Evolutionary conservation across 1,140 invertebrate genomes (phyloP), one percentile per base, ranked within the genome.

Genomic region (Rhynchophorus ferrugineus): DNA sequence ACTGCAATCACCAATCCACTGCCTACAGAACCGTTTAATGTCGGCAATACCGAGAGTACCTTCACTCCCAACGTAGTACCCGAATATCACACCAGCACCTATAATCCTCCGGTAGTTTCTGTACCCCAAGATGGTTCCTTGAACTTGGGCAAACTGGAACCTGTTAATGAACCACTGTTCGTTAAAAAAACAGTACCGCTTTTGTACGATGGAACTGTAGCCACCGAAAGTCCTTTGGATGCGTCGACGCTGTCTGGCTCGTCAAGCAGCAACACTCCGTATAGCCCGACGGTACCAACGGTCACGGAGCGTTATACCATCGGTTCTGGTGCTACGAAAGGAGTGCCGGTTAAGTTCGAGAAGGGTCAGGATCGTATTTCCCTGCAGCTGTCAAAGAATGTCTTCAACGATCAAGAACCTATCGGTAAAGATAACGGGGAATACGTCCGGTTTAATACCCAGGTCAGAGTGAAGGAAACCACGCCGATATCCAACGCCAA

Each of bases 191-290:
- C 39, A 3, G 41, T 49, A 13, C 41, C 53, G 20, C 39, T 55
- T 11, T 17, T 55, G 11, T 55, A 55, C 22, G n/a, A 18, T 17
- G 7, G 16, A 9, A 13, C n/a, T 3, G 37, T 9, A n/a, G 54
- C 37, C 45, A 54, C 54, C 16, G 43, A 47, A 14, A 57, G 22
- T 49, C 35, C 54, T 7, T 17, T 51, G 5, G 53, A 61, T 48
- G 51, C 55, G 3, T 54, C 58, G 20, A 56, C 55, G 5, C 52
- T 61, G 14, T 61, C 59, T 42, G 60, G 60, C 3, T 52, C 43
- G 3, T 22, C 48, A 7, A 45, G 53, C 8, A 58, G 43, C 37
- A 41, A 37, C 20, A 50, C 55, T 5, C 36, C 33, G 1, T 47
- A 44, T 7, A 55, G 53, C 14, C 53, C 53, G 24, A 55, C 53